Conservation (phyloP, 2,797 vertebrate species). For the Simalia tracyae region DNA sequence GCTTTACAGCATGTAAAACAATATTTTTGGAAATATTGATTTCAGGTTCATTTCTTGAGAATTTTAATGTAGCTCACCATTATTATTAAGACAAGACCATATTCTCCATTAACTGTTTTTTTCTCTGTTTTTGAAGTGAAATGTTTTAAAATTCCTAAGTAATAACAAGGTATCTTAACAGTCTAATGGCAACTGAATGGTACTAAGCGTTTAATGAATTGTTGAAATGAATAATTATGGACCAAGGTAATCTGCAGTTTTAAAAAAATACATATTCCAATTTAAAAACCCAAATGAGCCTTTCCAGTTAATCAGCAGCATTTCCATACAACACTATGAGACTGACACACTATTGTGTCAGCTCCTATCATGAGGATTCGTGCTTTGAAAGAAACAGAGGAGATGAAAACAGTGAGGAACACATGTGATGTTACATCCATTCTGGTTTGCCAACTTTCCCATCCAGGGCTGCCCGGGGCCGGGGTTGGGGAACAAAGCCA, state of each 20-base stretch:
- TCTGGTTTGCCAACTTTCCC: conserved; percentile 51
- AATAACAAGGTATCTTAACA: conserved; percentile 20
- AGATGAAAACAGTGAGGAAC: conserved; percentile 42
- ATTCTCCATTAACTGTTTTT: conserved; percentile 45
- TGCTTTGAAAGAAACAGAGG: conserved; percentile 56
- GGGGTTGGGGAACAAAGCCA: background rate
- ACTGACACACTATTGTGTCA: conserved; percentile 51
- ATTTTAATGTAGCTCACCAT: conserved; percentile 34
- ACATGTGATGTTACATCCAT: conserved; percentile 49
- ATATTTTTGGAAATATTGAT: conserved; percentile 48
- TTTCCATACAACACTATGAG: conserved; percentile 55
- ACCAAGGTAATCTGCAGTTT: background rate
- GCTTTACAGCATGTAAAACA: conserved; percentile 49
- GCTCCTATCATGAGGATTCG: conserved; percentile 27
- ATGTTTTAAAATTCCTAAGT: conserved; percentile 50
- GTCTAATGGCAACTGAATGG: conserved; percentile 34
- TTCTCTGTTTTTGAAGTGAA: conserved; percentile 38
- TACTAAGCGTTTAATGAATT: conserved; percentile 30
- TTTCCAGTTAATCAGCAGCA: conserved; percentile 45
- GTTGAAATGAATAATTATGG: background rate
- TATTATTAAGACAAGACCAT: conserved; percentile 20
- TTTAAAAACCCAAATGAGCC: conserved; percentile 44
- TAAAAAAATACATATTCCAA: conserved; percentile 34
- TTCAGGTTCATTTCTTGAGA: conserved; percentile 47
- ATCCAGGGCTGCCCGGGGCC: background rate